A percentile compares a stretch with the other conserved stretches of the same genome.
phyloP scores from a whole-genome alignment of 2,888 invertebrate species.

The Phorcus lineatus region DNA sequence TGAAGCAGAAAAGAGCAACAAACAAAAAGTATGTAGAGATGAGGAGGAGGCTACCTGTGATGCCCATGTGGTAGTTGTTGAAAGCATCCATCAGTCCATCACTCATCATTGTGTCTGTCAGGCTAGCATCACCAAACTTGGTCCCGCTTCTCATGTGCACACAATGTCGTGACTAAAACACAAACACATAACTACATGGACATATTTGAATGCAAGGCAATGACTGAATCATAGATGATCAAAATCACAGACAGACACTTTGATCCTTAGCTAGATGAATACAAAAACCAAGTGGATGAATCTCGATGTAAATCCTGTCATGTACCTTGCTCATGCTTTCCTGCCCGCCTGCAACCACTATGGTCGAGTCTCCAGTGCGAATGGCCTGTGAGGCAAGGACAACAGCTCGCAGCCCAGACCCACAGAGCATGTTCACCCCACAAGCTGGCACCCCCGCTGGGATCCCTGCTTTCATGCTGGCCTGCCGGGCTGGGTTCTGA shows the following conservation, averaged over 20 bases:
- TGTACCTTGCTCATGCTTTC: conserved; percentile 85
- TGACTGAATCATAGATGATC: background rate
- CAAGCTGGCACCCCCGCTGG: conserved; percentile 84
- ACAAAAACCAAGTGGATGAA: too few species aligned
- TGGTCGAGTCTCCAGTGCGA: conserved; percentile 80
- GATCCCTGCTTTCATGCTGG: conserved; percentile 84
- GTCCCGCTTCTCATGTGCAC: conserved; percentile 81
- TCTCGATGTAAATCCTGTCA: background rate
- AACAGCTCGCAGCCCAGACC: conserved; percentile 84
- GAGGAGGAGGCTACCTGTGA: conserved; percentile 79
- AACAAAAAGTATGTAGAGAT: too few species aligned
- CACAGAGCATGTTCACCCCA: conserved; percentile 87
- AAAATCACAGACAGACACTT: background rate
- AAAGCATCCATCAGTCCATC: conserved; percentile 84
- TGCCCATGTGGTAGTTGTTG: conserved; percentile 85
- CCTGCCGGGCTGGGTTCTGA: conserved; percentile 89
- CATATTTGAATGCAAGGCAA: background rate
- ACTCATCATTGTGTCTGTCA: conserved; percentile 81
- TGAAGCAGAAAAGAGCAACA: too few species aligned
- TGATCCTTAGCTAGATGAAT: background rate
- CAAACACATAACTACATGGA: background rate
- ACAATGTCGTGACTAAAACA: conserved; percentile 81
- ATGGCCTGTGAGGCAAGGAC: conserved; percentile 83
- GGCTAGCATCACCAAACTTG: conserved; percentile 81
- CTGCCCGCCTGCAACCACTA: conserved; percentile 88